Evolutionary conservation across 1,140 invertebrate genomes (phyloP).

Genomic region (Solenopsis fugax): DNA sequence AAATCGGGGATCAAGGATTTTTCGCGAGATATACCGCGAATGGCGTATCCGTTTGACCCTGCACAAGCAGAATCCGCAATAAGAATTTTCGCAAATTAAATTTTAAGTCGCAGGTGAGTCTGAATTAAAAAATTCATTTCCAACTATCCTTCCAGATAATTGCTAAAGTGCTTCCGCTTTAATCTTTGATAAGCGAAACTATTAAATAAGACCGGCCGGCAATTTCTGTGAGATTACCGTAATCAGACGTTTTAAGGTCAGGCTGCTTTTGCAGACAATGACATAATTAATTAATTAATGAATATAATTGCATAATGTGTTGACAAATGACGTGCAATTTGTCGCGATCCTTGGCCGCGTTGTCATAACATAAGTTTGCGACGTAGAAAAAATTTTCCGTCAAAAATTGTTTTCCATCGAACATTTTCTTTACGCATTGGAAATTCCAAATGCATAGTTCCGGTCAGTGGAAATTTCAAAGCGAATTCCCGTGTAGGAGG

Average conservation of each 20-base stretch:
- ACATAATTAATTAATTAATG: neutral
- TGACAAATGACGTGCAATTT: neutral
- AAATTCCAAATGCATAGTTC: constrained; percentile 56
- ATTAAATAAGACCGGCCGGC: constrained; percentile 2
- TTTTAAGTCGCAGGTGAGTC: neutral
- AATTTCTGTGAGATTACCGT: neutral
- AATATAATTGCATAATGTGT: neutral
- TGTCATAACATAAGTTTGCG: neutral
- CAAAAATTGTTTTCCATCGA: neutral
- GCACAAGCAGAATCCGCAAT: neutral
- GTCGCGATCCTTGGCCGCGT: neutral
- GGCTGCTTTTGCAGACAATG: neutral
- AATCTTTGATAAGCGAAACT: constrained; percentile 13
- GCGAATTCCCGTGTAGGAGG: constrained; percentile 68
- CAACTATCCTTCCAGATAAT: constrained; percentile 1
- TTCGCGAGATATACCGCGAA: neutral
- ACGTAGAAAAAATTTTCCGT: neutral
- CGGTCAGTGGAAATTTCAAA: constrained; percentile 64
- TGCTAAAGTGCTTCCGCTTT: constrained; percentile 12
- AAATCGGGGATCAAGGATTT: too few relatives aligned
- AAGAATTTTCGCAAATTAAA: constrained; percentile 17
- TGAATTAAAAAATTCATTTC: constrained; percentile 31
- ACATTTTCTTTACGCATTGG: constrained; percentile 49
- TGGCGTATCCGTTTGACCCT: neutral
- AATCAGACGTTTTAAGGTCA: neutral